Percentiles rank a stretch among this genome's conserved stretches.
Conservation (phyloP, 2,888 invertebrate genomes). For the Serripes groenlandicus region DNA sequence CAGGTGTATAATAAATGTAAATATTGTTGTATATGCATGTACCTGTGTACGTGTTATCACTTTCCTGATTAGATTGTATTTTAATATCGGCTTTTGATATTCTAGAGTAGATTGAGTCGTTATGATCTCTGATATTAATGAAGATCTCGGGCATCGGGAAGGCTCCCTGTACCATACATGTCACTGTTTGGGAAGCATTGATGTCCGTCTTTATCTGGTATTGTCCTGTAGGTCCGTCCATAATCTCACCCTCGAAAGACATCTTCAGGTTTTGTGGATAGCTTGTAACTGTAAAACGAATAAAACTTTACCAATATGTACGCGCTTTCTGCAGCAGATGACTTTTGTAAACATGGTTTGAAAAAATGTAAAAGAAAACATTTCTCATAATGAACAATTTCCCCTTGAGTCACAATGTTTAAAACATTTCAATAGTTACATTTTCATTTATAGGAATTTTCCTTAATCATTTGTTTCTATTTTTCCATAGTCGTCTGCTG, state of each 20-base stretch:
- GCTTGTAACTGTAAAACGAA: background rate
- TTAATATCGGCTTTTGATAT: background rate
- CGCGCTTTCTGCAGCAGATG: too few species aligned
- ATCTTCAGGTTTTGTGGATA: constrained; percentile 1
- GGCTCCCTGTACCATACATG: constrained; percentile 7
- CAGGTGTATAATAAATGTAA: too few species aligned
- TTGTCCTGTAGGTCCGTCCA: background rate
- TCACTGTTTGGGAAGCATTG: background rate
- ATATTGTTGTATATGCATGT: too few species aligned
- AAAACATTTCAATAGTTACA: too few species aligned
- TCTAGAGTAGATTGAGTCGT: background rate
- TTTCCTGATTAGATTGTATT: background rate
- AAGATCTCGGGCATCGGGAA: background rate
- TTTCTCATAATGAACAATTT: too few species aligned
- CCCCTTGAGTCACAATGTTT: too few species aligned
- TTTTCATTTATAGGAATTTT: too few species aligned
- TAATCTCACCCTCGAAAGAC: background rate
- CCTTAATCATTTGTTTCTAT: too few species aligned
- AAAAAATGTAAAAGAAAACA: too few species aligned
- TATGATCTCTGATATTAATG: background rate
- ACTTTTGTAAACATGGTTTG: too few species aligned
- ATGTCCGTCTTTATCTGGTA: background rate
- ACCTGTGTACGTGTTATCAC: constrained; percentile 4
- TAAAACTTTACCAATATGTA: background rate
- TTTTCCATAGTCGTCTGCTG: too few species aligned